Conservation (phyloP, 2,113 vertebrate genomes). For the Ramphastos sulfuratus region DNA sequence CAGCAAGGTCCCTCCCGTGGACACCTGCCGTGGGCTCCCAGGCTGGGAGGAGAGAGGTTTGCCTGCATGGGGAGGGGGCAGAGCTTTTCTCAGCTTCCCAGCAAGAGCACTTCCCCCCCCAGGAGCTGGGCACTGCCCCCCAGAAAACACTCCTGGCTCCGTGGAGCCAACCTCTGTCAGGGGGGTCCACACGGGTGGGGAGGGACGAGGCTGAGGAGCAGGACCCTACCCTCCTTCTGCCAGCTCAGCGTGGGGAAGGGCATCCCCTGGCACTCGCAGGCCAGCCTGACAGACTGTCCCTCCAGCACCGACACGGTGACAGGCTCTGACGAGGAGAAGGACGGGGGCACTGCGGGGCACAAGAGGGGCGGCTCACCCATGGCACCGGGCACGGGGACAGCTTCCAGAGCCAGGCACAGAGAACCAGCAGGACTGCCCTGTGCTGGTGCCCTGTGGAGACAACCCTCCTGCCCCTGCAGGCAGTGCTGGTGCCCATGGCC, state of each 20-base stretch:
- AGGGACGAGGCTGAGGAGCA: not conserved
- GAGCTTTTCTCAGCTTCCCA: not conserved
- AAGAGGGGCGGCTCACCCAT: not conserved
- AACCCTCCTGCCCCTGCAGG: not conserved
- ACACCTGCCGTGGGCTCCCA: not conserved
- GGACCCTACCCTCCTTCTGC: slow-evolving; percentile 83
- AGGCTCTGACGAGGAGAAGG: slow-evolving; percentile 25
- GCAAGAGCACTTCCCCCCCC: not conserved
- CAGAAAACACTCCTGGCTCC: not conserved
- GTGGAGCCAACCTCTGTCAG: not conserved
- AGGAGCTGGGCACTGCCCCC: not conserved
- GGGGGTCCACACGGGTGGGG: too few species aligned
- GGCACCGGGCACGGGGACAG: not conserved
- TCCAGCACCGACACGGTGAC: not conserved
- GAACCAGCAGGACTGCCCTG: not conserved
- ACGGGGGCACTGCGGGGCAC: slow-evolving; percentile 63
- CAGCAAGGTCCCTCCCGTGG: slow-evolving; percentile 48
- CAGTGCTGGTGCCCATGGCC: not conserved
- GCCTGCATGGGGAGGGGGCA: slow-evolving; percentile 25
- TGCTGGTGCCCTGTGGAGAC: not conserved
- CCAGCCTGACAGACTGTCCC: slow-evolving; percentile 74
- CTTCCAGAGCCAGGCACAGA: not conserved
- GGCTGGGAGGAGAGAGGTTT: slow-evolving; percentile 16
- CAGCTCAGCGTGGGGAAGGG: slow-evolving; percentile 87
- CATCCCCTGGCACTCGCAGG: slow-evolving; percentile 83